phyloP scores from a whole-genome alignment of 2,888 invertebrate species.

The Cheilosia soror region DNA sequence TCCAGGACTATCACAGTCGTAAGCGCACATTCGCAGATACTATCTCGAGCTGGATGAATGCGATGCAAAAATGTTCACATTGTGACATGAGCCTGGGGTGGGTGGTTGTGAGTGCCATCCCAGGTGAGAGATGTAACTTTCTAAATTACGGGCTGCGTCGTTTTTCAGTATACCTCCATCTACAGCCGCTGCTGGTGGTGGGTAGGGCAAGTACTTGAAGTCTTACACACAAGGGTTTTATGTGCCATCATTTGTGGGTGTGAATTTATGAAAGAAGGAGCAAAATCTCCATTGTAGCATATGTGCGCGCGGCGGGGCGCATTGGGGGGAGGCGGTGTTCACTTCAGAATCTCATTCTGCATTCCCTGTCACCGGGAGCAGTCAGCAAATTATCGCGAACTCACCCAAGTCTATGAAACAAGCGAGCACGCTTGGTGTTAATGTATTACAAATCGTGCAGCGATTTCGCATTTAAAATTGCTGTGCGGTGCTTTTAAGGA shows the following conservation, averaged over 20 bases:
- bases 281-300: slow-evolving; percentile 1
- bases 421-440: slow-evolving; percentile 55
- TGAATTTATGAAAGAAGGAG: slow-evolving; percentile 34
- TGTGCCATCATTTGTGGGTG: slow-evolving; percentile 50
- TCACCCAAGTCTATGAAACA: slow-evolving; percentile 34
- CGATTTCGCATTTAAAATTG: slow-evolving; percentile 68
- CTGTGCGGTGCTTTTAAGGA: slow-evolving; percentile 68
- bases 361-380: slow-evolving; percentile 59
- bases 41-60: slow-evolving; percentile 11
- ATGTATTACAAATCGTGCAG: slow-evolving; percentile 74
- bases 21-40: slow-evolving; percentile 32
- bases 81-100: slow-evolving; percentile 35
- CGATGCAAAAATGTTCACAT: slow-evolving; percentile 29
- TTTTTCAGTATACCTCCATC: not conserved
- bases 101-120: slow-evolving; percentile 13
- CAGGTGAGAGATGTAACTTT: slow-evolving; percentile 60
- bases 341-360: slow-evolving; percentile 12
- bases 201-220: slow-evolving; percentile 50
- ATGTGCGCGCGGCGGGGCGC: slow-evolving; percentile 12
- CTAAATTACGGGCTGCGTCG: slow-evolving; percentile 42
- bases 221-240: slow-evolving; percentile 10
- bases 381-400: slow-evolving; percentile 68
- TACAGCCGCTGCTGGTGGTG: not conserved
- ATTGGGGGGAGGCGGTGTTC: slow-evolving; percentile 8
- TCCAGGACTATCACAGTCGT: slow-evolving; percentile 18